These are phyloP conservation scores for Smutsia gigantea DNA, from an alignment of 2,797 vertebrate species.

Conservation along the genomic window DNA sequence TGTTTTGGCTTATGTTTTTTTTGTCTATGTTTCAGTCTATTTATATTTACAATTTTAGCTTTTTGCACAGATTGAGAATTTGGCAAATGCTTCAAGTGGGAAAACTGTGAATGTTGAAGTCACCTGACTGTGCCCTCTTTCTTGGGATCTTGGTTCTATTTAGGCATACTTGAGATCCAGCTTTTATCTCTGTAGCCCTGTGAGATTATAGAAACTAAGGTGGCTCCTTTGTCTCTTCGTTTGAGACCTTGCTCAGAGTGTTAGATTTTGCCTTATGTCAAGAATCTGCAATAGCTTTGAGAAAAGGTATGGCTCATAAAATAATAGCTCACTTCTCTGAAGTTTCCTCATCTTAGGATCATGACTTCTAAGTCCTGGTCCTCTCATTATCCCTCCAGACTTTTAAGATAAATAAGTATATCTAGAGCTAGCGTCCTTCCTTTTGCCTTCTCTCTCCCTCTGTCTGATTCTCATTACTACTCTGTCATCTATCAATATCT, in stretches of 20 bases:
- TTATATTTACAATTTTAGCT: neutral
- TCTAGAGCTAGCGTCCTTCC: neutral
- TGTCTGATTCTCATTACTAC: neutral
- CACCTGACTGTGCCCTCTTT: neutral
- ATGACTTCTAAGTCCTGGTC: neutral
- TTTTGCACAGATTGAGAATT: neutral
- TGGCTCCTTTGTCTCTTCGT: neutral
- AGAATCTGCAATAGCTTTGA: neutral
- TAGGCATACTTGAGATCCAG: neutral
- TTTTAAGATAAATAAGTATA: neutral
- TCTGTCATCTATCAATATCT: neutral
- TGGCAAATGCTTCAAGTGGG: neutral
- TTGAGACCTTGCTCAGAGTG: neutral
- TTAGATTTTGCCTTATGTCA: neutral
- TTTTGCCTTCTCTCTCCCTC: rapidly evolving
- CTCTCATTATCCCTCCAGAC: neutral
- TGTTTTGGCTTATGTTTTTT: no score
- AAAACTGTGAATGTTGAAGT: neutral
- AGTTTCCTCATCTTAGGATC: neutral
- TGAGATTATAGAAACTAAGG: neutral
- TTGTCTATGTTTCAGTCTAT: neutral
- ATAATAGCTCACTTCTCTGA: neutral
- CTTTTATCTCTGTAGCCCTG: neutral
- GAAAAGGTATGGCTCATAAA: neutral
- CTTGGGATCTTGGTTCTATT: neutral